Evolutionary conservation across 2,113 vertebrate genomes (phyloP).

Genomic region (Sebastes fasciatus): DNA sequence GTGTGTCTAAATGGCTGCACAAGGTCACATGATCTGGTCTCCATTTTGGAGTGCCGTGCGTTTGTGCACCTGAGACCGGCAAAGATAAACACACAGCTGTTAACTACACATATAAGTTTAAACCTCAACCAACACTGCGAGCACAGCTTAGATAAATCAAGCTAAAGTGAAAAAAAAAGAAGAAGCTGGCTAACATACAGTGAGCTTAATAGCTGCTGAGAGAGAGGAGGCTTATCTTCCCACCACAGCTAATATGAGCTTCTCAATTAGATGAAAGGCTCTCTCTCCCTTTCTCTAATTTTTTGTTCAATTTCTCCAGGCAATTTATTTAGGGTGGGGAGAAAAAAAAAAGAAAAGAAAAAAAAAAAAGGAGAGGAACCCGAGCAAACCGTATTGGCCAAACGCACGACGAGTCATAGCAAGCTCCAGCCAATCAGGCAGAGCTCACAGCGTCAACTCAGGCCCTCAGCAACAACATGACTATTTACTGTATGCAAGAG

Average conservation of each 20-base stretch:
- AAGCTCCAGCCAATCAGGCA: constrained; percentile 72
- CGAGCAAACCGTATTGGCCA: constrained; percentile 71
- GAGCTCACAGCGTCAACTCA: constrained; percentile 67
- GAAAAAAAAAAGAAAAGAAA: constrained; percentile 28
- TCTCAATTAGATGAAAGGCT: constrained; percentile 83
- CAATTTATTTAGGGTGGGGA: constrained; percentile 79
- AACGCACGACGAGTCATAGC: constrained; percentile 67
- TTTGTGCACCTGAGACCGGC: constrained; percentile 38
- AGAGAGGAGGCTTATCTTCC: constrained; percentile 82
- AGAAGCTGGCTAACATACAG: constrained; percentile 72
- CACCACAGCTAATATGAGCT: constrained; percentile 80
- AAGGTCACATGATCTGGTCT: constrained; percentile 68
- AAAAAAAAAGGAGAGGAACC: constrained; percentile 41
- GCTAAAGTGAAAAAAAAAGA: constrained; percentile 25
- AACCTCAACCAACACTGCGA: constrained; percentile 13
- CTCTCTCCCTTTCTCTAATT: constrained; percentile 77
- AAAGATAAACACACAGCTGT: constrained; percentile 7
- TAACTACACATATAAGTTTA: constrained; percentile 31
- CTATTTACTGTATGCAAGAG: constrained; percentile 73
- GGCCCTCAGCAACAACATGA: constrained; percentile 84
- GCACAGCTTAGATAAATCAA: constrained; percentile 45
- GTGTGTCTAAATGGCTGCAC: constrained; percentile 53
- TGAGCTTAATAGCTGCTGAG: constrained; percentile 77
- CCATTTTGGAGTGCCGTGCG: constrained; percentile 65
- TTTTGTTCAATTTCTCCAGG: constrained; percentile 83